Evolutionary conservation across 2,113 vertebrate genomes (phyloP).

Genomic region (Apodemus speciosus): DNA sequence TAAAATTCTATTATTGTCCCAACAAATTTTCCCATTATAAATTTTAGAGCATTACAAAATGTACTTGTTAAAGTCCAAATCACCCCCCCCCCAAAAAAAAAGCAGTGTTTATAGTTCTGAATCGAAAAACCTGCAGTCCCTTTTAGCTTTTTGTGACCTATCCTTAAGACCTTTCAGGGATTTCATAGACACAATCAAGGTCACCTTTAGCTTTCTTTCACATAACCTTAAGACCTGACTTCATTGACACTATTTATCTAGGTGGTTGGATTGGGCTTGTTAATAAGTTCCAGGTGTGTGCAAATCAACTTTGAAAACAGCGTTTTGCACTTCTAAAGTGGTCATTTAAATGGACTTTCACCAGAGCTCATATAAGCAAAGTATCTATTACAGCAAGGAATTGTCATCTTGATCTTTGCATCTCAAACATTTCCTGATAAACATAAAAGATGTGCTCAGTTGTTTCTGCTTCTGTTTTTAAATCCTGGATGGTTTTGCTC

Average conservation of each 20-base stretch:
- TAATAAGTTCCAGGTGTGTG: not conserved
- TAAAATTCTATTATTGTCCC: not conserved
- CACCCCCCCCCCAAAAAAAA: conserved; percentile 58
- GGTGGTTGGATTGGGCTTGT: not conserved
- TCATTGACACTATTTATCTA: not conserved
- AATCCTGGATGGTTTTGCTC: too few relatives aligned
- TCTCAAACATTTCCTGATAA: conserved; percentile 19
- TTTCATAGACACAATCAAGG: conserved; percentile 43
- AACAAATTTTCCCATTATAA: conserved; percentile 57
- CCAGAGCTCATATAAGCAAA: not conserved
- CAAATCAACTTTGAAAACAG: not conserved
- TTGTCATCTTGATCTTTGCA: not conserved
- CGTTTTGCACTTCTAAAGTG: not conserved
- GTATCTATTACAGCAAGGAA: not conserved
- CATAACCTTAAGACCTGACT: conserved; percentile 46
- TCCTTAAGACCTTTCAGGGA: not conserved
- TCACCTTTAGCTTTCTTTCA: conserved; percentile 57
- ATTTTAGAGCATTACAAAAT: not conserved
- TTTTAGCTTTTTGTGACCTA: conserved; percentile 61
- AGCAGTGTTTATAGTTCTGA: conserved; percentile 34
- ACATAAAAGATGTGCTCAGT: too few relatives aligned
- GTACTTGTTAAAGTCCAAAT: conserved; percentile 33
- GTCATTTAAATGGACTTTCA: too few relatives aligned
- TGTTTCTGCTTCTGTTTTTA: too few relatives aligned
- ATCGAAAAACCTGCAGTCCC: conserved; percentile 57